phyloP scores from a whole-genome alignment of 2,113 vertebrate species.

The Plestiodon gilberti region DNA sequence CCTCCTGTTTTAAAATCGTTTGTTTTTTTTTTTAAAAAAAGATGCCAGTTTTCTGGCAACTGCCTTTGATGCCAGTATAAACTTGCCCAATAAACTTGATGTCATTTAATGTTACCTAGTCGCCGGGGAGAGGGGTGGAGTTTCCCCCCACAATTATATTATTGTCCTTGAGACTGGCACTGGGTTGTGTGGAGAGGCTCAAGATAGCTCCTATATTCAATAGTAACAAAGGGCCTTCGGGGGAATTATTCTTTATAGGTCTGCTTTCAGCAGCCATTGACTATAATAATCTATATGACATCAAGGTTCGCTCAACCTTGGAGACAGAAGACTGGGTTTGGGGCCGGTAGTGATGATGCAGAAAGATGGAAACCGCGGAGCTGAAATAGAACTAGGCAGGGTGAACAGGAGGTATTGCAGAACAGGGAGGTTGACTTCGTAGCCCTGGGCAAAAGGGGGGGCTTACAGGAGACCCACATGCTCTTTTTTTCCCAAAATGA shows the following conservation, averaged over 20 bases:
- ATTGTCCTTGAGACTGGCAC: no score
- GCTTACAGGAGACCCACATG: rapidly evolving
- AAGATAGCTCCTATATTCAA: not conserved
- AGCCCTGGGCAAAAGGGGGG: not conserved
- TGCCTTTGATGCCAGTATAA: not conserved
- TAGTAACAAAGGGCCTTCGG: not conserved
- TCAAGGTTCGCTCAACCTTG: not conserved
- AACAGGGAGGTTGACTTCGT: not conserved
- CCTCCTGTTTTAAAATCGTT: not conserved
- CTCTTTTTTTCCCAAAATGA: not conserved
- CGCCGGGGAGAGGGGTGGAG: no score
- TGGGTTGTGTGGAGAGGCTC: not conserved
- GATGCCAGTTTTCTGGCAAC: not conserved
- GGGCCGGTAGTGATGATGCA: not conserved
- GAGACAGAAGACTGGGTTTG: not conserved
- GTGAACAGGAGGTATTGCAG: not conserved
- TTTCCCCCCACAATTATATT: not conserved
- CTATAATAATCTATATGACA: not conserved
- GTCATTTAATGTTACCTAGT: not conserved
- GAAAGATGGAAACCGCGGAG: not conserved
- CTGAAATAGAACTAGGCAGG: not conserved
- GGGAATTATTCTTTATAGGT: not conserved
- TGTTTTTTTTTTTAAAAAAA: no score
- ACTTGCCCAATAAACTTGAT: not conserved
- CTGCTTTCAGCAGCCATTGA: not conserved